Evolutionary conservation across 2,797 vertebrate genomes (phyloP).

Genomic region (Sebastiscus albofasciatus): DNA sequence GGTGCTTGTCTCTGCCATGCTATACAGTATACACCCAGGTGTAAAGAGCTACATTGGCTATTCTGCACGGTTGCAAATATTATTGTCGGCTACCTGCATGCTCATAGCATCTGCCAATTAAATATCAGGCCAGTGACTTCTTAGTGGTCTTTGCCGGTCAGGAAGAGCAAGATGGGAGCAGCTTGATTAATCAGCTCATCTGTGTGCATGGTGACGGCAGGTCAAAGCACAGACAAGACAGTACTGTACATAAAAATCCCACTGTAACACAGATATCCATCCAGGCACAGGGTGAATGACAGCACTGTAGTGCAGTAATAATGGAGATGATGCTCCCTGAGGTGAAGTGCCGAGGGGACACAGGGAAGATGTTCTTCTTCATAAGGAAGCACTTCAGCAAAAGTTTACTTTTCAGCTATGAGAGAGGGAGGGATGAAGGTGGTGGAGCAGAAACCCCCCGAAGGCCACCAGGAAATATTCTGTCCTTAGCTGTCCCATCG

Average conservation of each 20-base stretch:
- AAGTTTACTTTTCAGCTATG: conserved; percentile 44
- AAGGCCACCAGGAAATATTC: conserved; percentile 60
- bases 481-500: conserved; percentile 23
- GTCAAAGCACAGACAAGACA: conserved; percentile 14
- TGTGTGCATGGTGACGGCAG: conserved; percentile 14
- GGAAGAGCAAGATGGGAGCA: background rate
- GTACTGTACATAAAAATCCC: background rate
- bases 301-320: conserved; percentile 18
- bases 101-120: conserved; percentile 2
- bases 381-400: conserved; percentile 19
- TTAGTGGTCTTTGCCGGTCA: conserved; percentile 22
- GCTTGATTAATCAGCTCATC: conserved; percentile 47
- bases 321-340: conserved; percentile 26
- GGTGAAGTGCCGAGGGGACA: conserved; percentile 3
- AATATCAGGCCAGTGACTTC: conserved; percentile 11
- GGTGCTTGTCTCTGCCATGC: too few species aligned
- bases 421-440: conserved; percentile 41
- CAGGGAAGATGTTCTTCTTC: conserved; percentile 27
- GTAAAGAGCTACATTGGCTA: too few species aligned
- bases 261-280: background rate
- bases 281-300: conserved; percentile 13
- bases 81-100: too few species aligned
- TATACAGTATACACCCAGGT: too few species aligned
- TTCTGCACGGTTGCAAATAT: too few species aligned
- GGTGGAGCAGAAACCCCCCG: conserved; percentile 50